Base-by-base conservation (phyloP, 2,888 invertebrate genomes). In the Hypomecis atomaria region DNA sequence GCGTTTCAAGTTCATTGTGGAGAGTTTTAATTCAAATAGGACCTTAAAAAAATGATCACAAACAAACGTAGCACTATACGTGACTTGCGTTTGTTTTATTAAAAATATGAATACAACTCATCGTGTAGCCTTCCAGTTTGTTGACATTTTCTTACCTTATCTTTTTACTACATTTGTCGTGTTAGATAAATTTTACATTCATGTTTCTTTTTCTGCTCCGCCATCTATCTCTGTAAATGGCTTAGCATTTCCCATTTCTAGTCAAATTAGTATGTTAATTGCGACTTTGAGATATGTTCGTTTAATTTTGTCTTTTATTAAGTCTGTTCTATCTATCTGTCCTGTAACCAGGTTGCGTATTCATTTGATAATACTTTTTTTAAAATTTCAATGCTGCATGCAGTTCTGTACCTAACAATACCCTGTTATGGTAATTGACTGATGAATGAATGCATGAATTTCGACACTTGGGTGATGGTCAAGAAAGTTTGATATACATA, bases 241-340 rank as follows among this genome's bases (percentile, higher is more conserved):
- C 42, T 54, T 5, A 6, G 47, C 37, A 33, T 47, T 60, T 53
- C 37, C 47, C 45, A 40, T 44, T 57, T 40, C 44, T 48, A 57
- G 57, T 48, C 38, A 54, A 54, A 36, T 54, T 54, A 34, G 23
- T 44, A 59, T 53, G 44, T 45, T 59, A 45, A 59, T 52, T 53
- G 34, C 37, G 38, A 53, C 50, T 10, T n/a, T n/a, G 50, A 52
- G 11, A 44, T 42, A 50, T 52, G 40, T 42, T 44, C 44, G 44
- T 42, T 49, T 42, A 53, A 44, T 54, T 58, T 58, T 56, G 45
- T 45, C 55, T 45, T 42, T 37, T 10, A 23, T 52, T 40, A 9
- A 40, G 10, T 8, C 6, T 23, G 23, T 23, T 23, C 9, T 9
- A 38, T 23, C 9, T 9, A 38, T 50, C 38, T 2, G 38, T 23